Evolutionary conservation across 2,888 invertebrate species (phyloP).

Genomic region (Phyto melanocephala): DNA sequence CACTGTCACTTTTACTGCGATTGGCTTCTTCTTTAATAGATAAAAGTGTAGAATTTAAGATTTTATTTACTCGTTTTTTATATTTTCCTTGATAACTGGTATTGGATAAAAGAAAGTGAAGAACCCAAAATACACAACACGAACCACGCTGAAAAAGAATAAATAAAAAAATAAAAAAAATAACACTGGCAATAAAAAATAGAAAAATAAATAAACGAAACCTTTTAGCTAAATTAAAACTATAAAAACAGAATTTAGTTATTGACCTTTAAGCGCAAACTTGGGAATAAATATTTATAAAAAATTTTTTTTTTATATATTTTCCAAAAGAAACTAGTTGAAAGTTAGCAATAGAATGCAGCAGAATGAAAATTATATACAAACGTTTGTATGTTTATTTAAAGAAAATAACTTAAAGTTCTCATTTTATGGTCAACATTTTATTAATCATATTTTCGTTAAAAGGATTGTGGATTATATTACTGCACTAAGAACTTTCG

Average conservation of each 20-base stretch:
- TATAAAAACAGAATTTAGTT: slow-evolving; percentile 49
- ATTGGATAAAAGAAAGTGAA: background rate
- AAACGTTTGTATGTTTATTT: background rate
- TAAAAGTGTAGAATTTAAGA: background rate
- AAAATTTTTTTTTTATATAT: background rate
- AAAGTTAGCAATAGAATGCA: background rate
- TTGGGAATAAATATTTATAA: slow-evolving; percentile 38
- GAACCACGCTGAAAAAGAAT: background rate
- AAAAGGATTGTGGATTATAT: too few species aligned
- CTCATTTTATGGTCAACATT: background rate
- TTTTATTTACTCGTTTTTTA: slow-evolving; percentile 15
- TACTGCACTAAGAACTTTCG: too few species aligned
- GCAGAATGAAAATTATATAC: background rate
- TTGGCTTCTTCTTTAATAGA: background rate
- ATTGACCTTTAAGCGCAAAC: slow-evolving; percentile 47
- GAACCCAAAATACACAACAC: background rate
- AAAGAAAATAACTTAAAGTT: background rate
- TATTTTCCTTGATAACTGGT: background rate
- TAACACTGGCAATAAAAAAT: background rate
- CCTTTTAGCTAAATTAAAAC: slow-evolving; percentile 60
- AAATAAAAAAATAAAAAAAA: background rate
- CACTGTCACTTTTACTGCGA: background rate
- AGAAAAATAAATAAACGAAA: slow-evolving; percentile 12
- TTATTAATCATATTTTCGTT: background rate
- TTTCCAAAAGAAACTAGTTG: background rate